Evolutionary conservation across 1,140 invertebrate genomes (phyloP).

Genomic region (Zeugodacus cucurbitae): DNA sequence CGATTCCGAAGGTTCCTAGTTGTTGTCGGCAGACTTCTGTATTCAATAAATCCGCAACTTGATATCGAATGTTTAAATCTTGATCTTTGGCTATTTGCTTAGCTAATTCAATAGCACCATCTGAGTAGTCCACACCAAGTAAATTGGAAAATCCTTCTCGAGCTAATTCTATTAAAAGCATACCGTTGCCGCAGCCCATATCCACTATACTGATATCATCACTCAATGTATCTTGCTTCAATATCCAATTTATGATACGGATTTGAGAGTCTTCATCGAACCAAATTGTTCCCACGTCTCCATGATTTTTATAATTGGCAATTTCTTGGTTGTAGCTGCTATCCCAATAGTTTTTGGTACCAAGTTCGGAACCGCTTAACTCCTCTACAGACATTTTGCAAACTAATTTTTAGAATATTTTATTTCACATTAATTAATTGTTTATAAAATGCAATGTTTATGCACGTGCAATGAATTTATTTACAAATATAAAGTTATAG

Average conservation of each 20-base stretch:
- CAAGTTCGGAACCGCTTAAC: conserved; percentile 79
- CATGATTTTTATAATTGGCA: conserved; percentile 82
- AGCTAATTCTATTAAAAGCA: conserved; percentile 81
- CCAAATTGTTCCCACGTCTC: conserved; percentile 93
- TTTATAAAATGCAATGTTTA: not conserved
- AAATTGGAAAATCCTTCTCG: conserved; percentile 80
- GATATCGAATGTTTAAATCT: conserved; percentile 69
- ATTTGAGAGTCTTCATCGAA: conserved; percentile 86
- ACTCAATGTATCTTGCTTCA: conserved; percentile 62
- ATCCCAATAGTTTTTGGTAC: conserved; percentile 89
- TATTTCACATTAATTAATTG: not conserved
- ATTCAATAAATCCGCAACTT: conserved; percentile 64
- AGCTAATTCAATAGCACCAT: conserved; percentile 81
- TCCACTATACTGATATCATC: conserved; percentile 72
- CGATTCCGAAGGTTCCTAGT: conserved; percentile 71
- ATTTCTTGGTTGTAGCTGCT: conserved; percentile 83
- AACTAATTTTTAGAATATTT: not conserved
- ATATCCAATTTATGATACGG: conserved; percentile 78
- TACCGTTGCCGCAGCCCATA: conserved; percentile 91
- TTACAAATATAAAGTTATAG: not conserved
- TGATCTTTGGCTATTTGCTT: conserved; percentile 72
- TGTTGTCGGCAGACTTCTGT: conserved; percentile 29
- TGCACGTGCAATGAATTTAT: not conserved
- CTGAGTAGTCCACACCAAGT: conserved; percentile 86
- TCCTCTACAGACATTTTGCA: conserved; percentile 66